A percentile compares a stretch with the other conserved stretches of the same genome.
phyloP scores from a whole-genome alignment of 2,888 invertebrate genomes.

The Aspidapion aeneum region DNA sequence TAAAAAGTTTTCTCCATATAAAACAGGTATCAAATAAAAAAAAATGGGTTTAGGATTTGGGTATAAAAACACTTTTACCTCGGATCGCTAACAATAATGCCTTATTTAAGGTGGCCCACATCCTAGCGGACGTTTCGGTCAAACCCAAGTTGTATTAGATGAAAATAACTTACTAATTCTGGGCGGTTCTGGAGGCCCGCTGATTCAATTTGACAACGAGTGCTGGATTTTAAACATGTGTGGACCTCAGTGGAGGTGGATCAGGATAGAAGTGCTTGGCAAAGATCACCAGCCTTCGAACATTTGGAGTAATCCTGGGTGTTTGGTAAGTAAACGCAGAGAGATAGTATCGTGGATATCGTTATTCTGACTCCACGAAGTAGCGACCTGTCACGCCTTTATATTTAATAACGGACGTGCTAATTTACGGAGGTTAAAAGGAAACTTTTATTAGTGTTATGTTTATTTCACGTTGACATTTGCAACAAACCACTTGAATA shows the following conservation, averaged over 20 bases:
- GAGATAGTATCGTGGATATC: too few relatives aligned
- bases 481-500: too few relatives aligned
- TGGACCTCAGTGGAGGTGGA: constrained; percentile 66
- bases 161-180: constrained; percentile 74
- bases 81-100: too few relatives aligned
- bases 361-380: not conserved
- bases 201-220: constrained; percentile 78
- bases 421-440: too few relatives aligned
- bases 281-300: constrained; percentile 79
- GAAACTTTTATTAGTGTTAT: too few relatives aligned
- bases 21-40: too few relatives aligned
- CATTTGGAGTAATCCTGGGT: constrained; percentile 93
- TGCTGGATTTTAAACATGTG: constrained; percentile 85
- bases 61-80: too few relatives aligned
- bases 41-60: too few relatives aligned
- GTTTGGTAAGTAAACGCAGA: constrained; percentile 69
- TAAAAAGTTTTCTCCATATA: too few relatives aligned
- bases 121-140: constrained; percentile 69
- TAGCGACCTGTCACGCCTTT: not conserved
- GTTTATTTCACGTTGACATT: too few relatives aligned
- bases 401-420: constrained; percentile 8
- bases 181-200: constrained; percentile 85
- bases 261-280: constrained; percentile 70
- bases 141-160: constrained; percentile 83
- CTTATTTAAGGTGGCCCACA: constrained; percentile 34